phyloP scores from a whole-genome alignment of 2,888 invertebrate species.

The Troilus luridus region DNA sequence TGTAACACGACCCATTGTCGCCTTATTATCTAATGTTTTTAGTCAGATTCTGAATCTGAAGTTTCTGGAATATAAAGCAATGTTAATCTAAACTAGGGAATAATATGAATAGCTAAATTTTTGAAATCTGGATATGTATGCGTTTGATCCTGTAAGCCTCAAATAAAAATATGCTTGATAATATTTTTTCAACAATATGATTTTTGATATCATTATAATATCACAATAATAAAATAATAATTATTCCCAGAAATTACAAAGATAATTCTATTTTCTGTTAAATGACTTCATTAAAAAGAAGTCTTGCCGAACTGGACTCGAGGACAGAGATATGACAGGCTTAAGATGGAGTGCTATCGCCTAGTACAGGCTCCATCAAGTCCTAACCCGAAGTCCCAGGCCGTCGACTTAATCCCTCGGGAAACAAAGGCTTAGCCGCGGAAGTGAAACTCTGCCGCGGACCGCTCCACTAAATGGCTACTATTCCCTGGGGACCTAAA shows the following conservation, averaged over 20 bases:
- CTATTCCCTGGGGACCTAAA: slow-evolving; percentile 18
- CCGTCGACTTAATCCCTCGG: slow-evolving; percentile 32
- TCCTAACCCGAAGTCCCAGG: slow-evolving; percentile 1
- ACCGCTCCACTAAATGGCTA: slow-evolving; percentile 23
- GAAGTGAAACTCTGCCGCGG: slow-evolving; percentile 43
- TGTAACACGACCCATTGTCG: too few species aligned
- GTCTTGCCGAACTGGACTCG: not conserved
- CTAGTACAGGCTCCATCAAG: slow-evolving; percentile 5
- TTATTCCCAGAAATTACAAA: not conserved
- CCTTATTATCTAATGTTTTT: too few species aligned
- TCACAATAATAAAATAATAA: too few species aligned
- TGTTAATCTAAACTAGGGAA: too few species aligned
- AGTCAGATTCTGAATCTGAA: too few species aligned
- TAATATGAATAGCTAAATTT: too few species aligned
- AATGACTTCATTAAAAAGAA: not conserved
- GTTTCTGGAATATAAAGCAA: too few species aligned
- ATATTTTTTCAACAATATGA: too few species aligned
- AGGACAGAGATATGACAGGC: not conserved
- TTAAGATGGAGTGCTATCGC: not conserved
- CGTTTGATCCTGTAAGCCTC: too few species aligned
- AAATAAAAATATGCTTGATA: too few species aligned
- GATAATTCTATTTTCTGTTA: not conserved
- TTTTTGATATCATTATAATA: too few species aligned
- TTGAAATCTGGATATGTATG: too few species aligned
- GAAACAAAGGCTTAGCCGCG: slow-evolving; percentile 55